Evolutionary conservation across 2,888 invertebrate genomes (phyloP).

Genomic region (Muscina levida): DNA sequence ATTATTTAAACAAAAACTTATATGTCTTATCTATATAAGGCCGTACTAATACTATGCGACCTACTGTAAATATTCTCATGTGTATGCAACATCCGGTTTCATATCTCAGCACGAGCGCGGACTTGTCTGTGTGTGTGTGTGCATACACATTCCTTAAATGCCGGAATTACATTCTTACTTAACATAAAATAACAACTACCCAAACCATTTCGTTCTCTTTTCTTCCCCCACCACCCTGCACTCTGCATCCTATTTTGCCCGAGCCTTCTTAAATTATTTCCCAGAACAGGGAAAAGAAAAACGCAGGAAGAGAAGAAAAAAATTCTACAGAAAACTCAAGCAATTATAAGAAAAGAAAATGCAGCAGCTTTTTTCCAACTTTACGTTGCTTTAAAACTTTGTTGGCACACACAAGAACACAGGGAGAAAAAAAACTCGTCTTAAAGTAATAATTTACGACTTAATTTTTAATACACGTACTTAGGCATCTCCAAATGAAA

Average conservation of each 20-base stretch:
- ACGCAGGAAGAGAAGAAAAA: neutral
- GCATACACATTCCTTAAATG: constrained; percentile 33
- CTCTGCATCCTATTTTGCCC: neutral
- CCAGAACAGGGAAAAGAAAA: neutral
- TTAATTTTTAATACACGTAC: constrained; percentile 56
- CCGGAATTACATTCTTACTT: constrained; percentile 61
- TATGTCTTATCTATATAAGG: no score
- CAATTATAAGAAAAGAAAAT: constrained; percentile 51
- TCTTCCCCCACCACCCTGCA: neutral
- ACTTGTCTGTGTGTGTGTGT: neutral
- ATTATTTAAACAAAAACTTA: no score
- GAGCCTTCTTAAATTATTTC: constrained; percentile 23
- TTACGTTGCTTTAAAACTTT: constrained; percentile 43
- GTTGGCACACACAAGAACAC: constrained; percentile 26
- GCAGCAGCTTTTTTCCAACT: constrained; percentile 5
- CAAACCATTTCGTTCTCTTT: constrained; percentile 36
- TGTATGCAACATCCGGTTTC: no score
- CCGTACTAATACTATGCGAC: no score
- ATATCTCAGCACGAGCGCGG: neutral
- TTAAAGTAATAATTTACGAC: constrained; percentile 47
- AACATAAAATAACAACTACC: constrained; percentile 33
- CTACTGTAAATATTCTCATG: neutral
- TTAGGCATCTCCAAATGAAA: constrained; percentile 61
- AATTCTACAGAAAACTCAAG: constrained; percentile 48
- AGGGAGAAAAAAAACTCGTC: constrained; percentile 5